These are phyloP conservation scores for Coccyzus lansbergi DNA, from an alignment of 2,797 vertebrate genomes.

Conservation along the genomic window DNA sequence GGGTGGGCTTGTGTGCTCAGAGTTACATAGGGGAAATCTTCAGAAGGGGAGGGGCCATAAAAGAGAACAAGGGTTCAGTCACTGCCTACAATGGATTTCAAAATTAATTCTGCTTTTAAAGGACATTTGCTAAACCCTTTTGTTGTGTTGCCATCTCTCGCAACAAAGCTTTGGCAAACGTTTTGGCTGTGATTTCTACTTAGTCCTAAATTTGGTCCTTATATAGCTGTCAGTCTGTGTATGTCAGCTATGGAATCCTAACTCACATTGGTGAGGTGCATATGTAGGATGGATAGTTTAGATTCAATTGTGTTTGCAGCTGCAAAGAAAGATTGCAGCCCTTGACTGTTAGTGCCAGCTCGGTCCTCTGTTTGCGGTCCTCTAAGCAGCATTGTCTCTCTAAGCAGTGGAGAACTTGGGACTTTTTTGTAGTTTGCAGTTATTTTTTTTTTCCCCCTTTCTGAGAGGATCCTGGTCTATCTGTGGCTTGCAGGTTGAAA, in stretches of 20 bases:
- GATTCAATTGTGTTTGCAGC: neutral
- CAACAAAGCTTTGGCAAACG: neutral
- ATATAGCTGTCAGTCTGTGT: neutral
- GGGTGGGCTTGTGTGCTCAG: neutral
- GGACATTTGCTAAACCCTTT: neutral
- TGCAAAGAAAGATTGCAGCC: neutral
- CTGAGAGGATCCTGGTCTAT: neutral
- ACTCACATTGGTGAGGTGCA: neutral
- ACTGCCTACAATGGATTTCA: neutral
- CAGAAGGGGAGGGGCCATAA: neutral
- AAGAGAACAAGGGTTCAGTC: neutral
- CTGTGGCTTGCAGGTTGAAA: neutral
- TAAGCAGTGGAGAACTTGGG: neutral
- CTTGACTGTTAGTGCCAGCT: neutral
- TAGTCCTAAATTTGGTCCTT: too few species aligned
- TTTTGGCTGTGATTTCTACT: neutral
- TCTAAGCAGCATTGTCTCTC: neutral
- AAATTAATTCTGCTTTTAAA: neutral
- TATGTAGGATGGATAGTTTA: neutral
- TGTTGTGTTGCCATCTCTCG: neutral
- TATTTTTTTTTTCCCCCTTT: too few species aligned
- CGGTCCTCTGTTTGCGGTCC: neutral
- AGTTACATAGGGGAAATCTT: neutral
- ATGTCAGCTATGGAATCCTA: neutral
- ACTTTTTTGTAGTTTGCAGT: too few species aligned